Percentiles rank a stretch among this genome's conserved stretches.
These are phyloP conservation scores for Gandaritis pyraliata DNA, from an alignment of 2,888 invertebrate species.

Conservation along the genomic window DNA sequence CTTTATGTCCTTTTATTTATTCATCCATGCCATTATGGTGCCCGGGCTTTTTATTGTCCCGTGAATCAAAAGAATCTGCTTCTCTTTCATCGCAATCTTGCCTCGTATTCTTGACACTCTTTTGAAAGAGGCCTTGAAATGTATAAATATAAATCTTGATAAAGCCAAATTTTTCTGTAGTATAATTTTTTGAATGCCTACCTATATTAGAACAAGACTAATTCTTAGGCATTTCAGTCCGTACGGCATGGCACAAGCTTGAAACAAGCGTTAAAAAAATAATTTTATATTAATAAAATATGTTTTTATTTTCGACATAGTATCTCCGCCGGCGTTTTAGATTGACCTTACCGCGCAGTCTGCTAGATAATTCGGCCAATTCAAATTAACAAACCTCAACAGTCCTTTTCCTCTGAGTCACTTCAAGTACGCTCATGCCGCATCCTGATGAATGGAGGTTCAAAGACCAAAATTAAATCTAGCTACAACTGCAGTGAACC, in stretches of 20 bases:
- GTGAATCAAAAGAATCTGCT: slow-evolving; percentile 26
- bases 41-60: slow-evolving; percentile 14
- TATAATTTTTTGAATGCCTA: too few relatives aligned
- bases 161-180: too few relatives aligned
- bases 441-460: slow-evolving; percentile 55
- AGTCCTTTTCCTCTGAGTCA: slow-evolving; percentile 75
- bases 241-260: too few relatives aligned
- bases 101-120: slow-evolving; percentile 7
- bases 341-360: slow-evolving; percentile 46
- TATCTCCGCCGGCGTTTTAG: slow-evolving; percentile 28
- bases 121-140: background rate
- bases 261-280: background rate
- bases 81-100: slow-evolving; percentile 22
- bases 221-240: too few relatives aligned
- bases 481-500: slow-evolving; percentile 65
- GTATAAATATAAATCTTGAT: too few relatives aligned
- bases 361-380: slow-evolving; percentile 59
- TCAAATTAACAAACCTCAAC: slow-evolving; percentile 68
- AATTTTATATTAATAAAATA: too few relatives aligned
- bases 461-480: slow-evolving; percentile 65
- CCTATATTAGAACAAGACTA: too few relatives aligned
- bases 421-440: slow-evolving; percentile 44
- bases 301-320: too few relatives aligned
- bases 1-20: slow-evolving; percentile 24
- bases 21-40: slow-evolving; percentile 21